Evolutionary conservation across 2,797 vertebrate species (phyloP).

Genomic region (Xerus rutilus): DNA sequence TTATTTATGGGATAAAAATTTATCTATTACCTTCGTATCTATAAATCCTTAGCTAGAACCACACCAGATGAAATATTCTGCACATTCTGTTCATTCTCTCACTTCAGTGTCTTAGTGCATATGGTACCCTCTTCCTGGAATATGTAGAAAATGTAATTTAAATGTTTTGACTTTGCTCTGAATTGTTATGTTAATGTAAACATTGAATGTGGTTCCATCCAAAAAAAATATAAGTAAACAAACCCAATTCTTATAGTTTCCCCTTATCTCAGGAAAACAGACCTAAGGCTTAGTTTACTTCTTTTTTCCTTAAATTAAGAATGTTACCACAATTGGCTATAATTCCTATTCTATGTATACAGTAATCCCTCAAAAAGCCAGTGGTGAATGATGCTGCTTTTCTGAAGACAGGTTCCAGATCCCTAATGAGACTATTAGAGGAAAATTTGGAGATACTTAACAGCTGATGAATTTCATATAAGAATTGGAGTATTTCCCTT

Average conservation of each 20-base stretch:
- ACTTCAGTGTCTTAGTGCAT: slow-evolving; percentile 34
- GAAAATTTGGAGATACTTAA: slow-evolving; percentile 77
- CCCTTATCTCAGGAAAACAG: slow-evolving; percentile 68
- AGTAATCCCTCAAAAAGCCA: slow-evolving; percentile 76
- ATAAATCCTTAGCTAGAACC: slow-evolving; percentile 60
- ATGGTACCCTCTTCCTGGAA: slow-evolving; percentile 40
- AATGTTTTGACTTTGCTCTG: slow-evolving; percentile 67
- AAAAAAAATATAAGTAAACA: slow-evolving; percentile 53
- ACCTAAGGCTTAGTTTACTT: slow-evolving; percentile 49
- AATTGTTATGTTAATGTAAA: slow-evolving; percentile 76
- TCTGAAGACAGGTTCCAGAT: slow-evolving; percentile 79
- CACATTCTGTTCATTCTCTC: slow-evolving; percentile 58
- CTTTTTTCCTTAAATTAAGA: slow-evolving; percentile 71
- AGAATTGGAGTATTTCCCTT: slow-evolving; percentile 70
- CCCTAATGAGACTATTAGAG: slow-evolving; percentile 80
- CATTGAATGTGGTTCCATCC: slow-evolving; percentile 61
- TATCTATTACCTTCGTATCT: not conserved
- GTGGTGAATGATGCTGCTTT: slow-evolving; percentile 68
- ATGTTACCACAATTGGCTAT: slow-evolving; percentile 65
- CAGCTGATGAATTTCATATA: slow-evolving; percentile 80
- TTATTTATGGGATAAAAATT: not conserved
- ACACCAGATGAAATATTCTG: slow-evolving; percentile 27
- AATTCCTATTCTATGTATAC: slow-evolving; percentile 40
- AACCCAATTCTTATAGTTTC: slow-evolving; percentile 54
- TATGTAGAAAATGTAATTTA: slow-evolving; percentile 69